Base-by-base conservation (phyloP, 2,113 vertebrate species). In the Xiphophorus hellerii region DNA sequence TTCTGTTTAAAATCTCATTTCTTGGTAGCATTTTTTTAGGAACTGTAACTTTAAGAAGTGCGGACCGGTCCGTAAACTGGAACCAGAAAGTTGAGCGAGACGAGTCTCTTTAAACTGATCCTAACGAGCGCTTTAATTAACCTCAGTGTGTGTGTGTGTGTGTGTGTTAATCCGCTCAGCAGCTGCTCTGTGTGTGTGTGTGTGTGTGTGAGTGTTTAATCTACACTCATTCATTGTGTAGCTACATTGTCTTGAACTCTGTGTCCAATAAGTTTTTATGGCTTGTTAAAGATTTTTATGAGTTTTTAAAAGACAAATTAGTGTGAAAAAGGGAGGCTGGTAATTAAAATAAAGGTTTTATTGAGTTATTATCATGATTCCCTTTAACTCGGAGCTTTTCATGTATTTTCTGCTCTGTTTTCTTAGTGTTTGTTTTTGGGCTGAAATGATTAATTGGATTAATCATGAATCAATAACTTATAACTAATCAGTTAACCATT, bases 31-130 rank as follows among this genome's bases (percentile, higher is more conserved):
- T 33, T 33, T 33, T 6, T 7, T 9, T 35, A 35, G 10, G 9
- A 10, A 35, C 35, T 35, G 35, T 10, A 35, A 35, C 35, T 35
- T 35, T 35, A 35, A 35, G 35, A 33, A 33, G 31, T 33, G 31
- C 31, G 31, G 31, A 8, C 31, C 31, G 7, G 9, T 10, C 14
- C 39, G 14, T 42, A 42, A 64, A 31, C 25, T 33, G 72, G 65
- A 84, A 84, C 81, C 80, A 83, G 77, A 73, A 82, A 77, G 79
- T 78, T 76, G 11, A 30, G 39, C 22, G 51, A 60, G 73, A 65
- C 27, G 37, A n/a, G 62, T 65, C 15, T 67, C 17, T 7, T 73
- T 74, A 54, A 69, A 62, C 14, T 31, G 22, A 33, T 68, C 33
- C 28, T 72, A 62, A 81, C 39, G 29, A 75, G 62, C 2, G 15